Evolutionary conservation across 2,797 vertebrate genomes (phyloP).

Genomic region (Syncerus caffer): DNA sequence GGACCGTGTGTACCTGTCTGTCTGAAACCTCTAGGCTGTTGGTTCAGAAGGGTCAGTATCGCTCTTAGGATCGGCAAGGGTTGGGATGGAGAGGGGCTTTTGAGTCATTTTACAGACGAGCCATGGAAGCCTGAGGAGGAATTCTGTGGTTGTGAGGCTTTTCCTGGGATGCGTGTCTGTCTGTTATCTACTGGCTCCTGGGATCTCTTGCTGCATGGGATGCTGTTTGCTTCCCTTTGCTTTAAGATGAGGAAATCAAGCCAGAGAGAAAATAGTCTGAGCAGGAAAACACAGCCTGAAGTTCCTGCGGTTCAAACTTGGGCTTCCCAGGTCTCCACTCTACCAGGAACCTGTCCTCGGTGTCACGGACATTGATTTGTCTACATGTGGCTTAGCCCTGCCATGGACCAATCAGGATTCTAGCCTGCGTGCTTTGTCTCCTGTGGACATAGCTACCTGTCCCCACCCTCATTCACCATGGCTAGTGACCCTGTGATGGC

Average conservation of each 20-base stretch:
- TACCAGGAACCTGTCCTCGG: rapidly evolving
- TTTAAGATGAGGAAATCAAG: background rate
- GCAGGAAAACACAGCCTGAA: background rate
- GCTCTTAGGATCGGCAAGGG: rapidly evolving
- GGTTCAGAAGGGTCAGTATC: background rate
- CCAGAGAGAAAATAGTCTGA: background rate
- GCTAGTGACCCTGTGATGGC: background rate
- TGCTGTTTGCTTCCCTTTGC: background rate
- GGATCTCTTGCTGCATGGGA: background rate
- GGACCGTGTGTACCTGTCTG: rapidly evolving
- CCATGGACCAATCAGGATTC: rapidly evolving
- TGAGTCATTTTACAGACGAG: rapidly evolving
- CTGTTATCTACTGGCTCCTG: background rate
- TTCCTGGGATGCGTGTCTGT: background rate
- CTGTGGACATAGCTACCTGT: too few relatives aligned
- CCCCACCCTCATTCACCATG: background rate
- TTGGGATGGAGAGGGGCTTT: background rate
- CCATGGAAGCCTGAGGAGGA: background rate
- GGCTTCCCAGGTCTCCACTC: background rate
- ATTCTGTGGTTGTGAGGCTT: too few relatives aligned
- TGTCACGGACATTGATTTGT: rapidly evolving
- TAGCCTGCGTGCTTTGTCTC: background rate
- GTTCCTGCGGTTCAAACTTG: too few relatives aligned
- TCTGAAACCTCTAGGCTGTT: background rate
- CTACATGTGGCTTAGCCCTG: rapidly evolving